These are phyloP conservation scores for Ephydatia muelleri DNA, from an alignment of 37 sponge, comb jelly and placozoan genomes.

Conservation along the genomic window DNA sequence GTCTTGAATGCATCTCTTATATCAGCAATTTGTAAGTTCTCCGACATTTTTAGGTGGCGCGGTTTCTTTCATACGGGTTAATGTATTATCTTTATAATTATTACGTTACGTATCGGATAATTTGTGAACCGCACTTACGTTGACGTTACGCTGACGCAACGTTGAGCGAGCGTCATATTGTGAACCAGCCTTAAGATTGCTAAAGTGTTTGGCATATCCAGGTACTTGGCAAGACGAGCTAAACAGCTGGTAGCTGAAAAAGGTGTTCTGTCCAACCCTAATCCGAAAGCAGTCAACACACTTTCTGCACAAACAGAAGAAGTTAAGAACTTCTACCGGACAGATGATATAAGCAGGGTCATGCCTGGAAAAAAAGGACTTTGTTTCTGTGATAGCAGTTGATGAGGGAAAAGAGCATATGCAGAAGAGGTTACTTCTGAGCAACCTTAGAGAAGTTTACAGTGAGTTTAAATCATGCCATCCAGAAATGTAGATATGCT, in stretches of 20 bases:
- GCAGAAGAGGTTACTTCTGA: slow-evolving; percentile 51
- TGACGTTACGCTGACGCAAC: too few species aligned
- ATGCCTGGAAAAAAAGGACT: slow-evolving; percentile 68
- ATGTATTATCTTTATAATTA: too few species aligned
- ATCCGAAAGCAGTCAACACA: slow-evolving; percentile 9
- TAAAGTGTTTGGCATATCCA: too few species aligned
- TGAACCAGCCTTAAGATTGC: too few species aligned
- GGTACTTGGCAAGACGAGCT: slow-evolving; percentile 18
- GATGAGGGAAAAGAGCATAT: slow-evolving; percentile 5
- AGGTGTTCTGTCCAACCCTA: slow-evolving; percentile 31
- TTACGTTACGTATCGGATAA: too few species aligned
- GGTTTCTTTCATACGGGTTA: too few species aligned
- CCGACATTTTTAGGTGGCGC: too few species aligned
- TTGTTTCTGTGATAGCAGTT: slow-evolving; percentile 13
- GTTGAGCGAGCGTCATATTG: too few species aligned
- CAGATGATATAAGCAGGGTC: slow-evolving; percentile 38
- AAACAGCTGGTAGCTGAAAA: slow-evolving; percentile 27
- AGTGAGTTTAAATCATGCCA: slow-evolving; percentile 26
- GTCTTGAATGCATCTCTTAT: too few species aligned
- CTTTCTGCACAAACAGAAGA: slow-evolving; percentile 13
- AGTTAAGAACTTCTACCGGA: slow-evolving; percentile 20
- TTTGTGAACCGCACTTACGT: too few species aligned
- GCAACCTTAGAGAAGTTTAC: slow-evolving; percentile 45
- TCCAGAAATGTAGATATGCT: slow-evolving; percentile 37
- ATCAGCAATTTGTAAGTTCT: too few species aligned